Percentiles rank a stretch among this genome's conserved stretches.
These are phyloP conservation scores for Harpagus bidentatus DNA, from an alignment of 2,113 vertebrate species.

Conservation along the genomic window DNA sequence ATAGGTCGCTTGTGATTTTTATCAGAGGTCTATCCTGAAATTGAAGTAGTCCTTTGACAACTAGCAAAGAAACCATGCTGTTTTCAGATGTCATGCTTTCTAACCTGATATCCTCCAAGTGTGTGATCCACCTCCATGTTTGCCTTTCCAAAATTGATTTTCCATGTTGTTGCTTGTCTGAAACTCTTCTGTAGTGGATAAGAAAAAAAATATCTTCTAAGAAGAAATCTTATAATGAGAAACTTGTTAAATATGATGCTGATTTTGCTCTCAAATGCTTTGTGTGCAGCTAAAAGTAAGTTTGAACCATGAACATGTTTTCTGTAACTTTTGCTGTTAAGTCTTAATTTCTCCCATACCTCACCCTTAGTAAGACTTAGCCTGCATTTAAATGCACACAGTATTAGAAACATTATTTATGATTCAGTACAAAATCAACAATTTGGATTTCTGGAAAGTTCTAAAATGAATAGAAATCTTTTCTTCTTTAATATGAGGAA, in stretches of 20 bases:
- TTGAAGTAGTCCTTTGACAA: not conserved
- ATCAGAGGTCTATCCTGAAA: not conserved
- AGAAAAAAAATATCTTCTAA: not conserved
- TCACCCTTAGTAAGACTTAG: not conserved
- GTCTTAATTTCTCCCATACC: not conserved
- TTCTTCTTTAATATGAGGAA: not conserved
- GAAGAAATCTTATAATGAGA: not conserved
- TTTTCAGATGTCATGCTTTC: not conserved
- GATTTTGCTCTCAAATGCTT: not conserved
- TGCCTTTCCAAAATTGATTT: not conserved
- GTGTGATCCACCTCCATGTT: not conserved
- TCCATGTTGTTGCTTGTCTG: not conserved
- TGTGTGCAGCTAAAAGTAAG: not conserved
- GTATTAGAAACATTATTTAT: not conserved
- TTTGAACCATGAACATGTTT: not conserved
- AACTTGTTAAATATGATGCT: not conserved
- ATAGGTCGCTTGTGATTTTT: not conserved
- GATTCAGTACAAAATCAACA: not conserved
- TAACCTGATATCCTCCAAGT: not conserved
- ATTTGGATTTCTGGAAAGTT: not conserved
- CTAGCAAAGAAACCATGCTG: not conserved
- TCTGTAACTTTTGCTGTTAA: not conserved
- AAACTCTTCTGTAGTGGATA: not conserved
- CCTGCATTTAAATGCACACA: not conserved
- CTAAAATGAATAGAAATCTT: not conserved